Conservation (phyloP, 1,140 invertebrate species). For the Drosophila pallidifrons region DNA sequence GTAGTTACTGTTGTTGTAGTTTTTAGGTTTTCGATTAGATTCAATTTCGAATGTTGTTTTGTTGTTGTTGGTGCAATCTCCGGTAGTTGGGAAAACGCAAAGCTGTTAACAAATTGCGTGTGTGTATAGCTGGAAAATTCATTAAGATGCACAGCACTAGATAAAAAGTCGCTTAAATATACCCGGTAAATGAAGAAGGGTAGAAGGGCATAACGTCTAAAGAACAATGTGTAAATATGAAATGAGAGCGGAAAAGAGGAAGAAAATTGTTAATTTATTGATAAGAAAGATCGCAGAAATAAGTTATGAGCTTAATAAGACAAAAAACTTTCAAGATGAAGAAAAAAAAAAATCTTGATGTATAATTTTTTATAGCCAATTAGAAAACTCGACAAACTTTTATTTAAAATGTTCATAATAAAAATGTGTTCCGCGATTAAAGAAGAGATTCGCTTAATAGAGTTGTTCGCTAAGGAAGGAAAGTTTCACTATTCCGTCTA, state of each 20-base stretch:
- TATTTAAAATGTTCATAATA: too few relatives aligned
- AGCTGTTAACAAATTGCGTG: constrained; percentile 75
- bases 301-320: too few relatives aligned
- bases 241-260: not conserved
- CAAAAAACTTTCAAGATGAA: too few relatives aligned
- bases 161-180: constrained; percentile 52
- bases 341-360: too few relatives aligned
- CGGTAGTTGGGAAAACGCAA: constrained; percentile 74
- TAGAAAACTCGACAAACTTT: too few relatives aligned
- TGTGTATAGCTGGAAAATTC: constrained; percentile 45
- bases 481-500: too few relatives aligned
- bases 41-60: constrained; percentile 57
- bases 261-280: not conserved
- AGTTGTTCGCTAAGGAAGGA: too few relatives aligned
- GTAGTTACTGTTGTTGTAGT: constrained; percentile 12
- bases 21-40: constrained; percentile 20
- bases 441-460: too few relatives aligned
- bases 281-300: too few relatives aligned
- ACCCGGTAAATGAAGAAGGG: not conserved
- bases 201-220: not conserved
- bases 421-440: too few relatives aligned
- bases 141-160: constrained; percentile 61
- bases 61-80: constrained; percentile 70
- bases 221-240: not conserved
- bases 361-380: too few relatives aligned